These are phyloP conservation scores for Perdita meconis DNA, from an alignment of 2,888 invertebrate genomes.

Conservation along the genomic window DNA sequence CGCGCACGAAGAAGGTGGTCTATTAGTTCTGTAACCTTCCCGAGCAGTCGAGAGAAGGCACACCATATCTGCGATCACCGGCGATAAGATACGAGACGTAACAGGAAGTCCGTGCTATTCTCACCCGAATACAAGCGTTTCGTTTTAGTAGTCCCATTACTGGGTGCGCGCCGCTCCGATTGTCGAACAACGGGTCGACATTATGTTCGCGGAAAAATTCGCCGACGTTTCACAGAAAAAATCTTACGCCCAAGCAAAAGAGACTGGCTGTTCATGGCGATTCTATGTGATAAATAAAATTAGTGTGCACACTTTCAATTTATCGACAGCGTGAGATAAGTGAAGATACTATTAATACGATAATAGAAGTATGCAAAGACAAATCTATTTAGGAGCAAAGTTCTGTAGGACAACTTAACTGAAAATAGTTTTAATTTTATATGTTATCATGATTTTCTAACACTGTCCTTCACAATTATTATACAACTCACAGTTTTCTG, in stretches of 20 bases:
- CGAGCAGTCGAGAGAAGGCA: constrained; percentile 57
- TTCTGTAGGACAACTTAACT: no score
- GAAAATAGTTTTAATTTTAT: no score
- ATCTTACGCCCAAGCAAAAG: background rate
- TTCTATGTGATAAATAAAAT: no score
- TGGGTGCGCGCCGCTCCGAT: constrained; percentile 36
- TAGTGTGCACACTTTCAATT: no score
- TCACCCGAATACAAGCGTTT: constrained; percentile 79
- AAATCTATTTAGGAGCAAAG: no score
- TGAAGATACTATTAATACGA: no score
- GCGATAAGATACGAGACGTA: constrained; percentile 81
- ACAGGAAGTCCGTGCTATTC: constrained; percentile 78
- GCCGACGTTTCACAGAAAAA: background rate
- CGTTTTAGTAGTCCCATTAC: constrained; percentile 72
- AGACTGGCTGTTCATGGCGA: background rate
- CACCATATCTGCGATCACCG: constrained; percentile 79
- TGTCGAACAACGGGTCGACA: constrained; percentile 53
- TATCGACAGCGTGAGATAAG: no score
- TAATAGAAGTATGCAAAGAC: no score
- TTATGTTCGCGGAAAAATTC: constrained; percentile 28
- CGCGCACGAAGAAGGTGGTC: constrained; percentile 80
- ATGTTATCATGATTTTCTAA: no score
- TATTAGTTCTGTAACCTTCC: constrained; percentile 79
- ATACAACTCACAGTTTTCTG: no score
- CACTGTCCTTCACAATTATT: no score